Evolutionary conservation across 2,888 invertebrate species (phyloP).

Genomic region (Deladenus siricidicola): DNA sequence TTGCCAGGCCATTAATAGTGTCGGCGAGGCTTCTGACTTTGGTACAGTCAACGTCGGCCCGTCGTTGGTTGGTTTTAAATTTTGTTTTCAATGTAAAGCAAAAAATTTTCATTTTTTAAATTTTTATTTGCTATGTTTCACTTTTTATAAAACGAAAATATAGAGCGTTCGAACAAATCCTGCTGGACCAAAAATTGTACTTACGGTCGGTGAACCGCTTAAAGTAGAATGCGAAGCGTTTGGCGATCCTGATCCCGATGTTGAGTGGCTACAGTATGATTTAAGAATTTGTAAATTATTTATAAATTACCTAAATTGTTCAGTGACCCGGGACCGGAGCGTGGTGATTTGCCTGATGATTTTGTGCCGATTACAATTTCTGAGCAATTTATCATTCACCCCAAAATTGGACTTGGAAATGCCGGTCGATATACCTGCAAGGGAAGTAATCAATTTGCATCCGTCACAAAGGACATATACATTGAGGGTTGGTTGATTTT

Average conservation of each 20-base stretch:
- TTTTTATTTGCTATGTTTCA: too few species aligned
- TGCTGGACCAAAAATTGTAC: constrained; percentile 41
- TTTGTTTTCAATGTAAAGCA: too few species aligned
- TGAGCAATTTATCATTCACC: constrained; percentile 50
- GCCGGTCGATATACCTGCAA: constrained; percentile 55
- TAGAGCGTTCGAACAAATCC: constrained; percentile 29
- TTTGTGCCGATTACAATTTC: constrained; percentile 52
- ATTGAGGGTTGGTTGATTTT: constrained; percentile 39
- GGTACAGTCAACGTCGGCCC: constrained; percentile 46
- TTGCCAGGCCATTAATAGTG: constrained; percentile 39
- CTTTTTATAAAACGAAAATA: too few species aligned
- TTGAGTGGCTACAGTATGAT: constrained; percentile 33
- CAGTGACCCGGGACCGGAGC: constrained; percentile 37
- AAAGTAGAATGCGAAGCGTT: constrained; percentile 48
- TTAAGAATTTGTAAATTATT: background rate
- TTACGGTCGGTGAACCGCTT: constrained; percentile 49
- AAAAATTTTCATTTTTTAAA: too few species aligned
- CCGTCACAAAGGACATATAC: constrained; percentile 52
- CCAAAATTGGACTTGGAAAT: constrained; percentile 49
- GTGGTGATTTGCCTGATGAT: constrained; percentile 52
- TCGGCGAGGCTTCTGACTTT: constrained; percentile 46
- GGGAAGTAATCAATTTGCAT: constrained; percentile 53
- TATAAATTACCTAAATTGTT: background rate
- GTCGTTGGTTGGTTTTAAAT: constrained; percentile 8
- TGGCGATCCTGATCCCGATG: constrained; percentile 51